Evolutionary conservation across 2,113 vertebrate genomes (phyloP).

Genomic region (Tachycineta bicolor): DNA sequence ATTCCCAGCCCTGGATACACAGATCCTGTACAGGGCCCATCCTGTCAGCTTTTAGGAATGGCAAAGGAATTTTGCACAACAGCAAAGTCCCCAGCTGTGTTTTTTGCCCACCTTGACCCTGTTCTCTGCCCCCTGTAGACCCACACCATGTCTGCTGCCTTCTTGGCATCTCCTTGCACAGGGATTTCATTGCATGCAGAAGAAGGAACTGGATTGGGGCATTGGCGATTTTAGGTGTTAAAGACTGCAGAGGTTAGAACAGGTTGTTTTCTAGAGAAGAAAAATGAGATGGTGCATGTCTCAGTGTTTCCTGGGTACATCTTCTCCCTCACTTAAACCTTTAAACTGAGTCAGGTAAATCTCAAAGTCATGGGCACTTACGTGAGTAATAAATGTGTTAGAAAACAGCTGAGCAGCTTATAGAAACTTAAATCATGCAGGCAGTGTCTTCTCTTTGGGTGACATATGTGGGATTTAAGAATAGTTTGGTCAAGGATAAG

Average conservation of each 20-base stretch:
- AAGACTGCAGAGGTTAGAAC: not conserved
- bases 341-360: not conserved
- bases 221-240: not conserved
- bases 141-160: accelerated
- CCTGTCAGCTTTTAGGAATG: not conserved
- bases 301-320: not conserved
- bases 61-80: not conserved
- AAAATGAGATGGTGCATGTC: not conserved
- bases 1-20: not conserved
- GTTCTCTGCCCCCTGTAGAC: not conserved
- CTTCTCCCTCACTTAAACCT: not conserved
- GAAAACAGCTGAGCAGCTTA: not conserved
- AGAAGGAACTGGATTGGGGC: not conserved
- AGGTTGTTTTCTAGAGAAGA: not conserved
- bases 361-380: not conserved
- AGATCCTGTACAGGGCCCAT: not conserved
- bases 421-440: not conserved
- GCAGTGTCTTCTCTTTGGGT: not conserved
- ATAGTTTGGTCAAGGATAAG: not conserved
- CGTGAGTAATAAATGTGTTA: not conserved
- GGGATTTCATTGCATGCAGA: not conserved
- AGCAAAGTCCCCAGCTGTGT: not conserved
- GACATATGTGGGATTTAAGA: not conserved
- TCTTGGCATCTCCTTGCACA: not conserved
- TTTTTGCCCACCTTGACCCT: not conserved